phyloP scores from a whole-genome alignment of 2,113 vertebrate species.

The Trachemys scripta region DNA sequence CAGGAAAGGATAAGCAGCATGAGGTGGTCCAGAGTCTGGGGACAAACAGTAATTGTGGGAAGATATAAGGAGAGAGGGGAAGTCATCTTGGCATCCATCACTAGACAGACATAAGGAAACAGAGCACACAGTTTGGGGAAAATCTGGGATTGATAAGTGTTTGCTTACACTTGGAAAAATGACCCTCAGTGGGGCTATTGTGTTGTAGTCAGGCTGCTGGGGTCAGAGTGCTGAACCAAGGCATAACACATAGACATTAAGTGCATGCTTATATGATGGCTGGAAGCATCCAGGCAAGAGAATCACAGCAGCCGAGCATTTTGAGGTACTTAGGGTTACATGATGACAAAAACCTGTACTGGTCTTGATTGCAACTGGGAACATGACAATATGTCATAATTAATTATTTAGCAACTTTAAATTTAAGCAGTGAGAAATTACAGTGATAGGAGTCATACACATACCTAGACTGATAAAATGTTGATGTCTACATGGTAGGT shows the following conservation, averaged over 20 bases:
- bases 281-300: not conserved
- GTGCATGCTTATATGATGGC: not conserved
- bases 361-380: not conserved
- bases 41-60: not conserved
- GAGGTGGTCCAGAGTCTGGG: not conserved
- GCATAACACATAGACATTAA: not conserved
- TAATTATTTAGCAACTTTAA: not conserved
- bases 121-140: not conserved
- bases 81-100: not conserved
- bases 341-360: not conserved
- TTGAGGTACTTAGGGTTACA: not conserved
- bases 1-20: not conserved
- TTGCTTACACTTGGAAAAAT: not conserved
- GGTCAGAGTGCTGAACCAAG: not conserved
- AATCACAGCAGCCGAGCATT: not conserved
- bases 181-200: not conserved
- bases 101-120: not conserved
- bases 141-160: not conserved
- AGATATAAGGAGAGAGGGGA: not conserved
- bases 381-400: not conserved
- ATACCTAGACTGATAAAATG: not conserved
- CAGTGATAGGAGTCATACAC: not conserved
- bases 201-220: not conserved
- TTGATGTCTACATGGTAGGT: not conserved
- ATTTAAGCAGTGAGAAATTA: not conserved